These are phyloP conservation scores for Phenganax marumi DNA, from an alignment of 92 coral and sea anemone species.

Conservation along the genomic window DNA sequence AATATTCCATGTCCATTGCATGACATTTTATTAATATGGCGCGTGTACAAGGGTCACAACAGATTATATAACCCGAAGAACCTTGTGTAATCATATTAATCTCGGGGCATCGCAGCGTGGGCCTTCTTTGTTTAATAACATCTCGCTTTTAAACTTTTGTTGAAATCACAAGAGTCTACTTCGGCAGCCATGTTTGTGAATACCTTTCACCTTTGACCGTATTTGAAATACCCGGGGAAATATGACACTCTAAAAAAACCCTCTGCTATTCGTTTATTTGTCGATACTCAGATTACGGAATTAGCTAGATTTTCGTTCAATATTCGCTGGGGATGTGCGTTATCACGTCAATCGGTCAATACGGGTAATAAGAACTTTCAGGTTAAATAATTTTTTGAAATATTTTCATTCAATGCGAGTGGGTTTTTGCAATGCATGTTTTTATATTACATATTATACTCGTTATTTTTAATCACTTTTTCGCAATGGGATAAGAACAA, in stretches of 20 bases:
- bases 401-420: too few relatives aligned
- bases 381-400: too few relatives aligned
- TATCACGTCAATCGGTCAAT: too few relatives aligned
- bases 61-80: neutral
- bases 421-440: neutral
- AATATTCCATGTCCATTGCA: neutral
- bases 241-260: neutral
- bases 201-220: neutral
- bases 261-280: slow-evolving; percentile 1
- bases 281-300: slow-evolving; percentile 1
- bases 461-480: neutral
- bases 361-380: too few relatives aligned
- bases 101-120: slow-evolving; percentile 22
- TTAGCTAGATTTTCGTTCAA: neutral
- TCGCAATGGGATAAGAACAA: neutral
- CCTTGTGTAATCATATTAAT: slow-evolving; percentile 30
- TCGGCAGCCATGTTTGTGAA: neutral
- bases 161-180: neutral
- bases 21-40: neutral
- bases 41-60: neutral
- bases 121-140: neutral
- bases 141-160: neutral
- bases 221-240: slow-evolving; percentile 19
- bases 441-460: neutral
- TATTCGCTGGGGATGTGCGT: neutral